Conservation (phyloP, 2,113 vertebrate species). For the Vulpes lagopus region DNA sequence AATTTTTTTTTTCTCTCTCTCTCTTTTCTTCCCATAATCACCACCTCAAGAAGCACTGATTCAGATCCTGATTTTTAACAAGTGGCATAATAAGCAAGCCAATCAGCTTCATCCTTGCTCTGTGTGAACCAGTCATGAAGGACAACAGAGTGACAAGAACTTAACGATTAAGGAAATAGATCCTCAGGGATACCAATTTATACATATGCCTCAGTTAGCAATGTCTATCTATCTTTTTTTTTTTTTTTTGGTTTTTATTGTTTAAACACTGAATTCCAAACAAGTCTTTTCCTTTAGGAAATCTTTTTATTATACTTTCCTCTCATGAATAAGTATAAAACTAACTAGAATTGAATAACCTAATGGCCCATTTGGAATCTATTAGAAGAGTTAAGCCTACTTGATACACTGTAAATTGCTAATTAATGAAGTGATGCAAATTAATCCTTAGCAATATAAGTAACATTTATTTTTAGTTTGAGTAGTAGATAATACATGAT, state of each 20-base stretch:
- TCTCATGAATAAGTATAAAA: constrained; percentile 47
- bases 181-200: neutral
- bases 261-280: neutral
- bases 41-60: neutral
- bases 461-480: neutral
- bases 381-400: neutral
- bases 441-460: constrained; percentile 46
- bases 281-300: constrained; percentile 1
- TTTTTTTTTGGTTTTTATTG: neutral
- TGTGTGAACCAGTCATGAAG: neutral
- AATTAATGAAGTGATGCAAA: constrained; percentile 54
- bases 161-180: neutral
- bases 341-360: constrained; percentile 23
- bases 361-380: neutral
- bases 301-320: neutral
- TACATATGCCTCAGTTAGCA: neutral
- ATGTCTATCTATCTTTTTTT: neutral
- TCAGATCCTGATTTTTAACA: neutral
- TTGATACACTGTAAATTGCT: constrained; percentile 53
- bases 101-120: neutral
- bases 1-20: neutral
- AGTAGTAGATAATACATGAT: neutral
- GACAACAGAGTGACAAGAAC: neutral
- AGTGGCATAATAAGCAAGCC: neutral
- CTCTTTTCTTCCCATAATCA: neutral